Evolutionary conservation across 1,140 invertebrate species (phyloP).

Genomic region (Drosophila insularis): DNA sequence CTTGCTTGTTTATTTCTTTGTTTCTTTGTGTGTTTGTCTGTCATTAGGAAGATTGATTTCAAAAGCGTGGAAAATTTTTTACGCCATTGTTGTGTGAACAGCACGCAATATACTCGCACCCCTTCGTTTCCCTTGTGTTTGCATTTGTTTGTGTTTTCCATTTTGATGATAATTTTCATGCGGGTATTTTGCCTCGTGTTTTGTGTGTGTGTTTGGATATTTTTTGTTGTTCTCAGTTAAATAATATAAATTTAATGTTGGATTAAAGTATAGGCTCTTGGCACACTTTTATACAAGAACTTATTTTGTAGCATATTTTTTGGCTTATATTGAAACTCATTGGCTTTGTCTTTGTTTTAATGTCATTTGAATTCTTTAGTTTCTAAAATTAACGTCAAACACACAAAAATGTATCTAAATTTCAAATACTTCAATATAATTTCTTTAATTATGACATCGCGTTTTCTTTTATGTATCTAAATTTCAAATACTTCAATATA

Average conservation of each 20-base stretch:
- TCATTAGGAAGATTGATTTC: conserved; percentile 80
- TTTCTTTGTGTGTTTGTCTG: conserved; percentile 43
- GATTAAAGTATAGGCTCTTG: not conserved
- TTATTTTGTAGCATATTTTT: not conserved
- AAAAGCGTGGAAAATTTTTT: conserved; percentile 58
- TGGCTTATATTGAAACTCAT: not conserved
- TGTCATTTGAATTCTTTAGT: not conserved
- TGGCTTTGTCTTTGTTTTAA: not conserved
- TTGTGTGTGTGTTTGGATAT: not conserved
- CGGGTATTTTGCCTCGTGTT: conserved; percentile 11
- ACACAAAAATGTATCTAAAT: too few species aligned
- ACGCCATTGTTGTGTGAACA: conserved; percentile 52
- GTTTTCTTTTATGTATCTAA: too few species aligned
- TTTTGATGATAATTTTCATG: conserved; percentile 51
- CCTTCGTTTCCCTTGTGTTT: not conserved
- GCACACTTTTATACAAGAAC: not conserved
- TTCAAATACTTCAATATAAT: too few species aligned
- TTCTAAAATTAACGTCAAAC: too few species aligned
- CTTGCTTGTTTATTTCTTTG: not conserved
- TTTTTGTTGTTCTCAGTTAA: not conserved
- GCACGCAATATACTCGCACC: conserved; percentile 45
- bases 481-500: too few species aligned
- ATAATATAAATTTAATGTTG: conserved; percentile 1
- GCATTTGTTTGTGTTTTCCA: conserved; percentile 40
- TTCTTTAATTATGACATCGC: too few species aligned